These are phyloP conservation scores for Anneissia japonica DNA, from an alignment of 35 echinoderm and acorn worm genomes.

Conservation along the genomic window DNA sequence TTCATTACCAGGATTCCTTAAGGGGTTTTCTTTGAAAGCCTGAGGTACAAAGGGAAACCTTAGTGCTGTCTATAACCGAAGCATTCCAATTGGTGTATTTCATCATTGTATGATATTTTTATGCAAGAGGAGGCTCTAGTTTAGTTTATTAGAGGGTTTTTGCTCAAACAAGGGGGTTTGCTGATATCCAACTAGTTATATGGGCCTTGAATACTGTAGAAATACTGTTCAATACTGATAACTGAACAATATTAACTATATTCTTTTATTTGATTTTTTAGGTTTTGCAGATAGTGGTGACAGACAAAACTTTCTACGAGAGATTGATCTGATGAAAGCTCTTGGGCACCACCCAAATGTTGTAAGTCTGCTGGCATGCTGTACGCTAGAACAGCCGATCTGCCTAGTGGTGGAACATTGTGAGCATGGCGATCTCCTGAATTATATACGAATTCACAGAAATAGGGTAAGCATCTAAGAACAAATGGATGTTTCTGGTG, in stretches of 20 bases:
- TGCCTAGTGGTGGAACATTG: constrained; percentile 90
- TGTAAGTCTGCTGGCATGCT: constrained; percentile 79
- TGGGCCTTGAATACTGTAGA: too few relatives aligned
- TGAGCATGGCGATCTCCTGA: constrained; percentile 67
- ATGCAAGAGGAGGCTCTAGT: too few relatives aligned
- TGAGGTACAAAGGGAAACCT: background rate
- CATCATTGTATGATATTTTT: too few relatives aligned
- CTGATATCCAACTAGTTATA: too few relatives aligned
- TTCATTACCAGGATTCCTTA: background rate
- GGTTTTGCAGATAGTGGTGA: constrained; percentile 63
- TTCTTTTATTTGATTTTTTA: constrained; percentile 13
- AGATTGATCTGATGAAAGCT: constrained; percentile 93
- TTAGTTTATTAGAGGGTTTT: too few relatives aligned
- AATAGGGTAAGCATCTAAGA: constrained; percentile 30
- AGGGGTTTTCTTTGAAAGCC: background rate
- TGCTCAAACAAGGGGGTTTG: too few relatives aligned
- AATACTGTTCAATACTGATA: too few relatives aligned
- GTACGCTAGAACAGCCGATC: constrained; percentile 62
- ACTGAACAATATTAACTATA: too few relatives aligned
- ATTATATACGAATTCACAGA: constrained; percentile 72
- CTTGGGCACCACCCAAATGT: constrained; percentile 91
- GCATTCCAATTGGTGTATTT: background rate
- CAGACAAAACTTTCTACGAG: constrained; percentile 78
- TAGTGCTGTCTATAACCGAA: background rate
- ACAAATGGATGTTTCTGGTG: background rate